A percentile compares a stretch with the other conserved stretches of the same genome.
phyloP scores from a whole-genome alignment of 2,797 vertebrate species.

The Otus scops region DNA sequence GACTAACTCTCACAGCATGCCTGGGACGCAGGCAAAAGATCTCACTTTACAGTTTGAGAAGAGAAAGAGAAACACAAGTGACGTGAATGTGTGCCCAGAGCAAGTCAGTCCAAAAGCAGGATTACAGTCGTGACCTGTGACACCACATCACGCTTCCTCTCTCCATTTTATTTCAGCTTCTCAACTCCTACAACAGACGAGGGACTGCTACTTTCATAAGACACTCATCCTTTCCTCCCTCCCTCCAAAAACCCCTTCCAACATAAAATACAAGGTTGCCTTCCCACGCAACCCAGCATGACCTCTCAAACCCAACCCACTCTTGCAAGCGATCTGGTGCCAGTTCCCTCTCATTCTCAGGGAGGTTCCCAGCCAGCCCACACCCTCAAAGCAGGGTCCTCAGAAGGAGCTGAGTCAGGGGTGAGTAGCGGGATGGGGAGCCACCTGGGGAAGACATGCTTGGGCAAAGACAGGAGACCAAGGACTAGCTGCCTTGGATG shows the following conservation, averaged over 20 bases:
- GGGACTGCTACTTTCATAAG: not conserved
- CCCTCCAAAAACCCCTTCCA: not conserved
- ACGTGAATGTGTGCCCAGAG: fast-evolving
- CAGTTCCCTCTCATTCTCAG: not conserved
- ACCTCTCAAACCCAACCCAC: not conserved
- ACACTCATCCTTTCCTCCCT: not conserved
- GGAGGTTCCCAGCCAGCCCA: not conserved
- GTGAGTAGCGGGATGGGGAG: not conserved
- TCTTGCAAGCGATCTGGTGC: not conserved
- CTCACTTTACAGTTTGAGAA: not conserved
- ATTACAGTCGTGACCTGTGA: not conserved
- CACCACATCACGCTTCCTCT: not conserved
- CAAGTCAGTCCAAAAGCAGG: not conserved
- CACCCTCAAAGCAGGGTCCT: not conserved
- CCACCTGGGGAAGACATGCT: not conserved
- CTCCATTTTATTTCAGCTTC: not conserved
- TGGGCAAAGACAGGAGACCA: not conserved
- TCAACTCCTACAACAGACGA: not conserved
- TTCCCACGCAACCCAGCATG: not conserved
- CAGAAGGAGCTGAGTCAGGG: not conserved
- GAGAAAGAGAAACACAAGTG: not conserved
- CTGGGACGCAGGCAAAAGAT: not conserved
- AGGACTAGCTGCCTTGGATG: not conserved
- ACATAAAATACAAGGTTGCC: not conserved
- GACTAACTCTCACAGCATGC: not conserved